Percentiles rank a stretch among this genome's conserved stretches.
phyloP scores from a whole-genome alignment of 2,113 vertebrate genomes.

The Motacilla alba region DNA sequence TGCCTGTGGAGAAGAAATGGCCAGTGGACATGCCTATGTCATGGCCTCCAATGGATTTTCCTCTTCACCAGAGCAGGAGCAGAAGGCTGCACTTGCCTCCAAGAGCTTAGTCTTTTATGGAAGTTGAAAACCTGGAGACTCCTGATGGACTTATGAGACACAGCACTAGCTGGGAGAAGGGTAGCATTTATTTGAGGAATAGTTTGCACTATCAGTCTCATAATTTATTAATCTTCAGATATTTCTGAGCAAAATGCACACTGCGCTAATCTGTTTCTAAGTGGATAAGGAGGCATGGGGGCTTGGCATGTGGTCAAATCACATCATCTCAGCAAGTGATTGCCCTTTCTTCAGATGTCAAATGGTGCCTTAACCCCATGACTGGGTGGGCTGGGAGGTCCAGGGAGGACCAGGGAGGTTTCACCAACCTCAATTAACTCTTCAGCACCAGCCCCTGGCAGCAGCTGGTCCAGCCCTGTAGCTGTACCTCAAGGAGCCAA shows the following conservation, averaged over 20 bases:
- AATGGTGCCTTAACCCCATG: not conserved
- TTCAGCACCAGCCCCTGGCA: not conserved
- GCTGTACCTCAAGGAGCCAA: not conserved
- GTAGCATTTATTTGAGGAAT: not conserved
- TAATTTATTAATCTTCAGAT: constrained; percentile 1
- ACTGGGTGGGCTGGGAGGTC: not conserved
- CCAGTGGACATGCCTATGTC: accelerated
- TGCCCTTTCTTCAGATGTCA: not conserved
- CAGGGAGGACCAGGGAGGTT: not conserved
- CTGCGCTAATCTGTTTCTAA: constrained; percentile 22
- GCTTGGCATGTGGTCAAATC: not conserved
- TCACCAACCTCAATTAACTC: not conserved
- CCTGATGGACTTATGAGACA: not conserved
- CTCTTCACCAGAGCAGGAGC: not conserved
- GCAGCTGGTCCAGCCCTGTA: not conserved
- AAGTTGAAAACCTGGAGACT: not conserved
- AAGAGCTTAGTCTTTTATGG: not conserved
- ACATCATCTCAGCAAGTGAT: not conserved
- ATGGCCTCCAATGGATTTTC: not conserved
- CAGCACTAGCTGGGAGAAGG: not conserved
- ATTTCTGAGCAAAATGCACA: not conserved
- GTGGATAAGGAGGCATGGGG: not conserved
- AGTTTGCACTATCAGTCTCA: not conserved
- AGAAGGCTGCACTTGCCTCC: not conserved
- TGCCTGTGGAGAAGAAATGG: not conserved